These are phyloP conservation scores for Gadus chalcogrammus DNA, from an alignment of 2,113 vertebrate genomes.

Conservation along the genomic window DNA sequence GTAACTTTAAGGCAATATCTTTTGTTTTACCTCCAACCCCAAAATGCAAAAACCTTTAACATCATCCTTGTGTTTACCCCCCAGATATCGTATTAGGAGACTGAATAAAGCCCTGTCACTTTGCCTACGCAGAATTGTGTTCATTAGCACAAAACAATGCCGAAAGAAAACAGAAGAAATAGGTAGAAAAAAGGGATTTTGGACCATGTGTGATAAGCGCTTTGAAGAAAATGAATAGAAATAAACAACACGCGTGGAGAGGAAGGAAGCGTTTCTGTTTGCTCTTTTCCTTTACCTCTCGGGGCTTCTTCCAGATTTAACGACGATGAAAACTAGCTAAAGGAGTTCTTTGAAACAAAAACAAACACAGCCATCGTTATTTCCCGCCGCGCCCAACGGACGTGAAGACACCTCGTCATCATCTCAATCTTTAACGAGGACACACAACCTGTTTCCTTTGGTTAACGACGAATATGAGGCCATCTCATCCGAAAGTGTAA, in stretches of 20 bases:
- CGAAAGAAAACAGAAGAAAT: too few species aligned
- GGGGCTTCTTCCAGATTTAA: conserved; percentile 65
- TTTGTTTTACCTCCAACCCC: not conserved
- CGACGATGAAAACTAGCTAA: conserved; percentile 67
- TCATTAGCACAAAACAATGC: too few species aligned
- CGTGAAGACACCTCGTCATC: conserved; percentile 22
- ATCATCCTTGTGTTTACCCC: too few species aligned
- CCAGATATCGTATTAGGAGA: too few species aligned
- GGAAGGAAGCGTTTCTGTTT: conserved; percentile 2
- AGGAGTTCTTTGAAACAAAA: conserved; percentile 65
- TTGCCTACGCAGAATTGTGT: not conserved
- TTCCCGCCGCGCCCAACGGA: conserved; percentile 11
- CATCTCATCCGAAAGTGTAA: conserved; percentile 27
- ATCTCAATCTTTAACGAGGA: conserved; percentile 3
- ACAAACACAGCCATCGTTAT: conserved; percentile 29
- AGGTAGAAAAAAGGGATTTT: too few species aligned
- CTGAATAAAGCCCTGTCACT: conserved; percentile 10
- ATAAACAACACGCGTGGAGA: not conserved
- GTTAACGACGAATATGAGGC: conserved; percentile 11
- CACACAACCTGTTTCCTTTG: not conserved
- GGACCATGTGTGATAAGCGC: conserved; percentile 13
- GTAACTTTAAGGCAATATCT: too few species aligned
- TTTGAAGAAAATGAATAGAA: conserved; percentile 9
- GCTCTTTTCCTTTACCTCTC: conserved; percentile 56
- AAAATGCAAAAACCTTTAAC: not conserved